A percentile compares a stretch with the other conserved stretches of the same genome.
phyloP scores from a whole-genome alignment of 2,797 vertebrate species.

The Poecile montanus region DNA sequence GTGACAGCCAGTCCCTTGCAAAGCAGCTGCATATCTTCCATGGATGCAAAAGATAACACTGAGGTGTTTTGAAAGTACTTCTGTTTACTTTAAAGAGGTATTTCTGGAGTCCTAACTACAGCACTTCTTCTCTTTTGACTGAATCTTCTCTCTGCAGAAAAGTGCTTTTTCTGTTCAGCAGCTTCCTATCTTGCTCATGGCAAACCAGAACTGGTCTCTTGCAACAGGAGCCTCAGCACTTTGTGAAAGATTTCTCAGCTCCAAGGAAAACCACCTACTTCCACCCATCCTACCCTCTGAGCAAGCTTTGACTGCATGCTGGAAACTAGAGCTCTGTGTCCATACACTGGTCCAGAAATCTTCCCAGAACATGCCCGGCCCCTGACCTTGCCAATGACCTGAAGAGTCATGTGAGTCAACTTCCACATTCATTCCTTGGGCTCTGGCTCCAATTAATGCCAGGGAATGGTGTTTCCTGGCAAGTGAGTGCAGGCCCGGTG shows the following conservation, averaged over 20 bases:
- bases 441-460: neutral
- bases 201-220: neutral
- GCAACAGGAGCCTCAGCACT: neutral
- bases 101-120: neutral
- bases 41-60: neutral
- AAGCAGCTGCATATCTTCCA: neutral
- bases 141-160: neutral
- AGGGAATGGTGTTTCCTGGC: neutral
- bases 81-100: neutral
- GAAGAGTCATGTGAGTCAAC: neutral
- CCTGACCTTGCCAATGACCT: neutral
- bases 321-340: neutral
- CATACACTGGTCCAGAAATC: neutral
- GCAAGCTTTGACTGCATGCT: neutral
- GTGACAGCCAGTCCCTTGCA: slow-evolving; percentile 10
- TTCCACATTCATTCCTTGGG: neutral
- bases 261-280: neutral
- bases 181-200: neutral
- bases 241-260: neutral
- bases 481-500: neutral
- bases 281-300: neutral
- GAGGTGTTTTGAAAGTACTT: neutral
- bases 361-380: neutral
- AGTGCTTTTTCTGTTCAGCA: neutral
- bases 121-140: neutral